These are phyloP conservation scores for Phyllostomus discolor DNA, from an alignment of 2,113 vertebrate species.

Conservation along the genomic window DNA sequence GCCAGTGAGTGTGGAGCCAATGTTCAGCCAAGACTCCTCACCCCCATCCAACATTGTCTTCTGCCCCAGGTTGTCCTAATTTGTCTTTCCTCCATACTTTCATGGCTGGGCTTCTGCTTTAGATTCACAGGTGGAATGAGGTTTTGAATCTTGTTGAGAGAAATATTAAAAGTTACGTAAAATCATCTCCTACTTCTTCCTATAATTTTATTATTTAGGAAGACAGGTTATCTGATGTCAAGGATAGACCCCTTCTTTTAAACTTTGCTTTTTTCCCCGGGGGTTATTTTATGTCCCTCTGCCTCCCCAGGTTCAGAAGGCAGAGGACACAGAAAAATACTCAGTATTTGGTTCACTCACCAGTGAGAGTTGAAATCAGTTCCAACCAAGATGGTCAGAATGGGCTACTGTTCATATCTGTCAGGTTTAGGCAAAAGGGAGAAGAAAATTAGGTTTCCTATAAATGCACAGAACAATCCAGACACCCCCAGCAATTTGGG, in stretches of 20 bases:
- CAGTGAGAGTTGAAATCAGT: neutral
- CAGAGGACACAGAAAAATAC: neutral
- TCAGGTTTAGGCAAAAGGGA: neutral
- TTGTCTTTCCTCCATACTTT: neutral
- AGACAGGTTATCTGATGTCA: neutral
- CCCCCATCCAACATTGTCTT: neutral
- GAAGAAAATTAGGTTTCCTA: neutral
- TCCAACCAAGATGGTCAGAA: neutral
- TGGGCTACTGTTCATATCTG: neutral
- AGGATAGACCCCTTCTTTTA: neutral
- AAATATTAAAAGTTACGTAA: constrained; percentile 48
- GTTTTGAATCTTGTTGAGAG: constrained; percentile 27
- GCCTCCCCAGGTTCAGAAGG: neutral
- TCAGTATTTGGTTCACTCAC: neutral
- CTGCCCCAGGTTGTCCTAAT: neutral
- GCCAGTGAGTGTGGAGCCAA: neutral
- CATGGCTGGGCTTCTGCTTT: neutral
- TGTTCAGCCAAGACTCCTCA: neutral
- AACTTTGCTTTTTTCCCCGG: neutral
- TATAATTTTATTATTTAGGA: constrained; percentile 14
- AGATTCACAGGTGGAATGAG: constrained; percentile 9
- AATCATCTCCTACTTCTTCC: constrained; percentile 41
- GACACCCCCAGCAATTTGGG: neutral
- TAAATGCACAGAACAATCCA: neutral
- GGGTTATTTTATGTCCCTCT: neutral